Evolutionary conservation across 2,113 vertebrate species (phyloP).

Genomic region (Odobenus rosmarus): DNA sequence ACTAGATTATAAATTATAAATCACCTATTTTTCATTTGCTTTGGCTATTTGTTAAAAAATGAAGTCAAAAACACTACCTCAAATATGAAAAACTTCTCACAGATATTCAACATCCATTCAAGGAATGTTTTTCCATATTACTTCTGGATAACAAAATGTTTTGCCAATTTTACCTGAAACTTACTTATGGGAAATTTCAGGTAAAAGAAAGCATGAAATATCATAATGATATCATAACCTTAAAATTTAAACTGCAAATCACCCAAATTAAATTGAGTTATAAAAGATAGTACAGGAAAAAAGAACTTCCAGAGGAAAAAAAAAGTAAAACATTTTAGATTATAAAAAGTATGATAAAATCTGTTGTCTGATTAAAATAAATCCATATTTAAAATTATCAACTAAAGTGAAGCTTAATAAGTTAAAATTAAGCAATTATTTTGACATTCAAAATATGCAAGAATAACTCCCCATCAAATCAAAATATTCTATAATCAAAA

Average conservation of each 20-base stretch:
- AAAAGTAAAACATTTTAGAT: neutral
- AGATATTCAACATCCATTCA: neutral
- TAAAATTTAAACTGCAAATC: neutral
- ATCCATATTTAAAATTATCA: constrained; percentile 29
- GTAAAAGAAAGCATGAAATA: neutral
- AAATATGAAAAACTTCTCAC: neutral
- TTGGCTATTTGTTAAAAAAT: neutral
- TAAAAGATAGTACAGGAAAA: neutral
- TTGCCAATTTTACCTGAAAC: neutral
- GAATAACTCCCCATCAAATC: neutral
- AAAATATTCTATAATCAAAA: constrained; percentile 32
- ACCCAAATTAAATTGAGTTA: constrained; percentile 9
- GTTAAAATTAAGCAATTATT: neutral
- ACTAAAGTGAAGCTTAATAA: neutral
- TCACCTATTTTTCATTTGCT: constrained; percentile 19
- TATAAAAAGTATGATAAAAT: constrained; percentile 33
- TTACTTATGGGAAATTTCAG: neutral
- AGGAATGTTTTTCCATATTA: neutral
- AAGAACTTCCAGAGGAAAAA: neutral
- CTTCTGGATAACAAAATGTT: neutral
- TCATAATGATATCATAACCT: neutral
- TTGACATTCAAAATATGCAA: neutral
- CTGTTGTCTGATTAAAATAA: constrained; percentile 1
- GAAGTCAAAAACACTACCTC: neutral
- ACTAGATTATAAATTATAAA: neutral